A percentile compares a stretch with the other conserved stretches of the same genome.
These are phyloP conservation scores for Zoroaster sp. DNA, from an alignment of 53 echinoderm and acorn worm species.

Conservation along the genomic window DNA sequence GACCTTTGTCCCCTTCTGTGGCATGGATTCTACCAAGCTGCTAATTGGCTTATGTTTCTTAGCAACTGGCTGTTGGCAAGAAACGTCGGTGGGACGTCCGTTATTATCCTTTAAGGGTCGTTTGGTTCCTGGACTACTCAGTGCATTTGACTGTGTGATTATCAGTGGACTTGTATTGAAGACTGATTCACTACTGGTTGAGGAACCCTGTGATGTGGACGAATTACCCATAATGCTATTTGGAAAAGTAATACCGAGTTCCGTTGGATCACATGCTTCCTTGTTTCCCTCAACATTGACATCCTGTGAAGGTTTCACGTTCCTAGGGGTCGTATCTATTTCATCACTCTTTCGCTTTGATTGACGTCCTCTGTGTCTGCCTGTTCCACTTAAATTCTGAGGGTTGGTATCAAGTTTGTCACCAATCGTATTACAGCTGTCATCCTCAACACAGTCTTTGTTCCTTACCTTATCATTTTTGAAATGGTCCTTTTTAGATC, in stretches of 20 bases:
- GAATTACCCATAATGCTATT: neutral
- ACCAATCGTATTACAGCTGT: constrained; percentile 3
- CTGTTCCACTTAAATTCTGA: neutral
- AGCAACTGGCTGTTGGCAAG: neutral
- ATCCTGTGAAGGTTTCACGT: neutral
- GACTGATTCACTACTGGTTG: neutral
- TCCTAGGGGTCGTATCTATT: neutral
- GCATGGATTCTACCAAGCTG: neutral
- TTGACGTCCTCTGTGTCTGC: neutral
- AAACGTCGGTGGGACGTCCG: neutral
- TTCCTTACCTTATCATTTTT: neutral
- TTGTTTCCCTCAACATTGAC: neutral
- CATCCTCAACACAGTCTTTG: neutral
- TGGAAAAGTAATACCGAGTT: neutral
- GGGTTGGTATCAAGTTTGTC: constrained; percentile 1
- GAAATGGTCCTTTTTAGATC: neutral
- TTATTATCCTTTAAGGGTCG: constrained; percentile 27
- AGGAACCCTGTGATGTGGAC: neutral
- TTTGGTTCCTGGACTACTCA: neutral
- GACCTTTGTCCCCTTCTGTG: neutral
- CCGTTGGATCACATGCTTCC: no score
- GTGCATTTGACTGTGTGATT: neutral
- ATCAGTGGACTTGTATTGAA: neutral
- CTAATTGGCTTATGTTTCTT: neutral
- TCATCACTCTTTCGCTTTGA: neutral